Percentiles rank a stretch among this genome's conserved stretches.
Evolutionary conservation across 2,113 vertebrate genomes (phyloP).

Genomic region (Sceloporus undulatus): DNA sequence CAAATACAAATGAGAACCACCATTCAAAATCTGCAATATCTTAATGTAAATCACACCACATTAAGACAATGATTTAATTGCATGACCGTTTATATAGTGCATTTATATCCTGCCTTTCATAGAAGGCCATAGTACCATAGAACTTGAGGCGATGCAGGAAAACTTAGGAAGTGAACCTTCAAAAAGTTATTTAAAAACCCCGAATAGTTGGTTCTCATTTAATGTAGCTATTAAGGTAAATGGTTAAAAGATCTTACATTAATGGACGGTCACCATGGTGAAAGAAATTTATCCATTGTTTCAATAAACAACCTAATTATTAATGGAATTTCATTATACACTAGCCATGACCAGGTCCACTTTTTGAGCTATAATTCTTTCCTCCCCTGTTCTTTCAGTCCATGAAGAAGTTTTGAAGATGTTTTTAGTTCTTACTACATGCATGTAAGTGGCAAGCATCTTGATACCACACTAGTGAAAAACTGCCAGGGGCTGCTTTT

Average conservation of each 20-base stretch:
- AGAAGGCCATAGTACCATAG: not conserved
- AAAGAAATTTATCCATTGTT: not conserved
- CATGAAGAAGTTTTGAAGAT: not conserved
- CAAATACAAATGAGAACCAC: not conserved
- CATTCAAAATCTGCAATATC: not conserved
- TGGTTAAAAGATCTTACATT: not conserved
- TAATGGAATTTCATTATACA: not conserved
- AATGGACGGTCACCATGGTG: not conserved
- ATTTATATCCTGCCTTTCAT: not conserved
- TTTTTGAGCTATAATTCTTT: not conserved
- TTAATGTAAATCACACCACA: not conserved
- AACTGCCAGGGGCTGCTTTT: constrained; percentile 5
- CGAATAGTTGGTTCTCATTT: not conserved
- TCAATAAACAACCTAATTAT: not conserved
- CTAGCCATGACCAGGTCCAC: not conserved
- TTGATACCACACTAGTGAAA: constrained; percentile 2
- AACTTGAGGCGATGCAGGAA: not conserved
- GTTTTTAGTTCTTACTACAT: not conserved
- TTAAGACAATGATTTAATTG: not conserved
- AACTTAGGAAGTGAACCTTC: not conserved
- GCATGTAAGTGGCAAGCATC: not conserved
- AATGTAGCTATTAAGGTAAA: not conserved
- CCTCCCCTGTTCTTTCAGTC: not conserved
- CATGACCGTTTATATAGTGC: too few species aligned
- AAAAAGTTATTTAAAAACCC: not conserved